These are phyloP conservation scores for Proterorhinus semilunaris DNA, from an alignment of 2,113 vertebrate species.

Conservation along the genomic window DNA sequence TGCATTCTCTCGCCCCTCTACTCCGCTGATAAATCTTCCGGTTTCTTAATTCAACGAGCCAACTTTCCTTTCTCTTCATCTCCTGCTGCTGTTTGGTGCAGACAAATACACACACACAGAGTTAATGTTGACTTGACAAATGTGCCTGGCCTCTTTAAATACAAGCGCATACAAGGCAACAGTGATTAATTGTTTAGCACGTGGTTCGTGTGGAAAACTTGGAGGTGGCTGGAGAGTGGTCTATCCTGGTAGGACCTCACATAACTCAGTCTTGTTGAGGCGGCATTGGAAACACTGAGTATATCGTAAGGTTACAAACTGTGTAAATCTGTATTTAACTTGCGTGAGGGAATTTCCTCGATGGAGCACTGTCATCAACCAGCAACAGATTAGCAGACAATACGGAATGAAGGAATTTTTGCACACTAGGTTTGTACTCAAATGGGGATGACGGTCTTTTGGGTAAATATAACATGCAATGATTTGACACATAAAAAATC, in stretches of 20 bases:
- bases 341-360: too few relatives aligned
- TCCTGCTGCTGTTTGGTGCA: slow-evolving; percentile 15
- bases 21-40: slow-evolving; percentile 33
- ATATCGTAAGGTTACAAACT: background rate
- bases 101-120: slow-evolving; percentile 21
- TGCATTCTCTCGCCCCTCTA: slow-evolving; percentile 14
- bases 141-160: slow-evolving; percentile 26
- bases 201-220: slow-evolving; percentile 32
- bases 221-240: slow-evolving; percentile 23
- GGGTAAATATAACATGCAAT: too few relatives aligned
- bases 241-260: slow-evolving; percentile 39
- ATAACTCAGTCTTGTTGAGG: background rate
- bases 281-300: background rate
- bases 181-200: slow-evolving; percentile 44
- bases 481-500: too few relatives aligned
- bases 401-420: too few relatives aligned
- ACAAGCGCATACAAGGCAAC: slow-evolving; percentile 21
- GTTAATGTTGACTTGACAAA: slow-evolving; percentile 39
- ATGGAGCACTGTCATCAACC: too few relatives aligned
- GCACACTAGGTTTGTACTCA: too few relatives aligned
- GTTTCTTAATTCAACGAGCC: slow-evolving; percentile 8
- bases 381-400: too few relatives aligned
- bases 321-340: background rate
- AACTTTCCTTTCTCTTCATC: slow-evolving; percentile 37
- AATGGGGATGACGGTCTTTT: too few relatives aligned